These are phyloP conservation scores for Pluvialis apricaria DNA, from an alignment of 2,113 vertebrate genomes.

Conservation along the genomic window DNA sequence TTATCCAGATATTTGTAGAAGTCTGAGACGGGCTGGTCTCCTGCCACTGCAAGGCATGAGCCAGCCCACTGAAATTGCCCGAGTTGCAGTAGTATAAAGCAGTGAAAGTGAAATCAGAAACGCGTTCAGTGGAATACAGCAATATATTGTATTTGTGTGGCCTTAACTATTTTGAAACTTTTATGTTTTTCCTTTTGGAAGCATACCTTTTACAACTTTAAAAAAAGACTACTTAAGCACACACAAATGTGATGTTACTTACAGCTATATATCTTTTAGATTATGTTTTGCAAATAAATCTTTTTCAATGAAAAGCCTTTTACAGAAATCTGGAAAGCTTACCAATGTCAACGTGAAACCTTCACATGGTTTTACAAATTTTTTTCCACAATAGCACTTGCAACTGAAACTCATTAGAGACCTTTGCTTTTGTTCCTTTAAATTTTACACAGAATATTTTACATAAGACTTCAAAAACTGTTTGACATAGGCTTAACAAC, in stretches of 20 bases:
- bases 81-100: neutral
- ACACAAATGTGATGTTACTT: neutral
- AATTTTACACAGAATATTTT: neutral
- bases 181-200: neutral
- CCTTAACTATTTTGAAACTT: neutral
- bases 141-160: neutral
- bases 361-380: neutral
- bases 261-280: neutral
- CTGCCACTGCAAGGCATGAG: neutral
- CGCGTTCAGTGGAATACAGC: neutral
- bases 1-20: neutral
- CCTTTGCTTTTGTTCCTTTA: neutral
- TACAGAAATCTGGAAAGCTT: neutral
- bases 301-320: neutral
- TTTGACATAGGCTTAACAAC: neutral
- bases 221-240: neutral
- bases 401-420: neutral
- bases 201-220: neutral
- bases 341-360: neutral
- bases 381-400: neutral
- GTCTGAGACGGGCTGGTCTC: neutral
- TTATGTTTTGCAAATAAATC: neutral
- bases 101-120: neutral
- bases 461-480: neutral
- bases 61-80: neutral